Conservation (phyloP, 1,140 invertebrate species). For the Aphaenogaster rudis region DNA sequence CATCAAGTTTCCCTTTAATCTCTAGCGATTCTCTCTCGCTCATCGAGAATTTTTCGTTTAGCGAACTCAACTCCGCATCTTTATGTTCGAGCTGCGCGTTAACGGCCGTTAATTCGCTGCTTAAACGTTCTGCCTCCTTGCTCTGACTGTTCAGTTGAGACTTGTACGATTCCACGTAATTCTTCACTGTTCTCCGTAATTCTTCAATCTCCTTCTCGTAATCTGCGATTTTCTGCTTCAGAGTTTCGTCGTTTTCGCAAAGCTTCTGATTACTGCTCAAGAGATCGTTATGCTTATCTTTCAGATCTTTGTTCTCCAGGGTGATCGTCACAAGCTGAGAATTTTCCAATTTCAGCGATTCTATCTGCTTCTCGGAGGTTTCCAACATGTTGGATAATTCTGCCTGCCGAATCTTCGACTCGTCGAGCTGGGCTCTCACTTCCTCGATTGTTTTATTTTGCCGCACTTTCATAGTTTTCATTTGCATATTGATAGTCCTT, state of each 20-base stretch:
- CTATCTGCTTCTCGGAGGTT: conserved; percentile 57
- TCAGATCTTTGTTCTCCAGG: conserved; percentile 76
- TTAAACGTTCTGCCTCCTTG: conserved; percentile 55
- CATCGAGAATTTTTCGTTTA: conserved; percentile 69
- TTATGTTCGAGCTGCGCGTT: conserved; percentile 50
- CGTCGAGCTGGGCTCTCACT: conserved; percentile 67
- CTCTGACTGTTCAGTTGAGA: conserved; percentile 31
- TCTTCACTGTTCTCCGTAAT: conserved; percentile 13
- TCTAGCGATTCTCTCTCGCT: conserved; percentile 73
- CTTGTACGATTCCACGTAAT: conserved; percentile 29
- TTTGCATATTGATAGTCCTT: conserved; percentile 53
- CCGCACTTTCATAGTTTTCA: conserved; percentile 73
- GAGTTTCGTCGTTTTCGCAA: conserved; percentile 66
- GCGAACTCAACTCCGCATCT: conserved; percentile 42
- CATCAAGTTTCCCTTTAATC: conserved; percentile 72
- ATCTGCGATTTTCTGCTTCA: conserved; percentile 56
- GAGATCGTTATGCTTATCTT: conserved; percentile 78
- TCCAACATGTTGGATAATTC: conserved; percentile 60
- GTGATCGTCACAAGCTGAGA: conserved; percentile 73
- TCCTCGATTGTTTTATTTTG: conserved; percentile 78
- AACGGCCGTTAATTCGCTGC: conserved; percentile 42
- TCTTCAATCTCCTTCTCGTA: conserved; percentile 59
- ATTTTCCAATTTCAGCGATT: conserved; percentile 71
- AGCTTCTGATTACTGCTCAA: conserved; percentile 77
- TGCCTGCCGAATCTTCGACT: conserved; percentile 67